These are phyloP conservation scores for Patiria pectinifera DNA, from an alignment of 53 echinoderm and acorn worm genomes.

Conservation along the genomic window DNA sequence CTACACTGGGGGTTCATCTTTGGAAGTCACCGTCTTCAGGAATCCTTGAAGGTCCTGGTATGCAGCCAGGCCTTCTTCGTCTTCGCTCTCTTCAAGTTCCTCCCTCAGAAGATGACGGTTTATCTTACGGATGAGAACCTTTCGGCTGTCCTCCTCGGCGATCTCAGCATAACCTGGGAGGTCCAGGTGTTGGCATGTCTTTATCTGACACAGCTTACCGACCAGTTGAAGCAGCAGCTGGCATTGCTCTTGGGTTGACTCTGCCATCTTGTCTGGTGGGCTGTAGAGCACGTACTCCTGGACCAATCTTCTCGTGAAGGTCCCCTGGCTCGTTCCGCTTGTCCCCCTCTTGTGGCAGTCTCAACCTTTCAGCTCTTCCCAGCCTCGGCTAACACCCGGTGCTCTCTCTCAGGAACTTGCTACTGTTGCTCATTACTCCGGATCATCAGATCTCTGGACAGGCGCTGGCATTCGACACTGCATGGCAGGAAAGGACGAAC, in stretches of 20 bases:
- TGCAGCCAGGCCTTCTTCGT: neutral
- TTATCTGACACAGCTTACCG: neutral
- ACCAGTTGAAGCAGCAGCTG: neutral
- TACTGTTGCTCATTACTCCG: too few relatives aligned
- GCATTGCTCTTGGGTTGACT: neutral
- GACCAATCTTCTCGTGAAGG: neutral
- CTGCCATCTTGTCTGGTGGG: constrained; percentile 11
- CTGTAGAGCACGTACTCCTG: neutral
- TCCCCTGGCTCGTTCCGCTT: neutral
- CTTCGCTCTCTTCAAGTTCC: neutral
- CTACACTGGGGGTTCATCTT: neutral
- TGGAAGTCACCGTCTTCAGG: neutral
- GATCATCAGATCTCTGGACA: neutral
- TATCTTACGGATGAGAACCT: neutral
- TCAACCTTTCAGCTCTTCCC: neutral
- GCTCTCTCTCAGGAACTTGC: neutral
- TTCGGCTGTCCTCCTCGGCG: neutral
- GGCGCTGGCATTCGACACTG: neutral
- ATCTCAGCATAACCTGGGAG: too few relatives aligned
- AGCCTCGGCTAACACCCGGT: neutral
- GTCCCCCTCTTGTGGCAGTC: neutral
- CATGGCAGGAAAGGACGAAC: neutral
- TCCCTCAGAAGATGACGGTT: neutral
- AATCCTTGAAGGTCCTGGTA: neutral
- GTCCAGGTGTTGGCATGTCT: neutral